Base-by-base conservation (phyloP, 2,888 invertebrate genomes). In the Reticulitermes lucifugus region DNA sequence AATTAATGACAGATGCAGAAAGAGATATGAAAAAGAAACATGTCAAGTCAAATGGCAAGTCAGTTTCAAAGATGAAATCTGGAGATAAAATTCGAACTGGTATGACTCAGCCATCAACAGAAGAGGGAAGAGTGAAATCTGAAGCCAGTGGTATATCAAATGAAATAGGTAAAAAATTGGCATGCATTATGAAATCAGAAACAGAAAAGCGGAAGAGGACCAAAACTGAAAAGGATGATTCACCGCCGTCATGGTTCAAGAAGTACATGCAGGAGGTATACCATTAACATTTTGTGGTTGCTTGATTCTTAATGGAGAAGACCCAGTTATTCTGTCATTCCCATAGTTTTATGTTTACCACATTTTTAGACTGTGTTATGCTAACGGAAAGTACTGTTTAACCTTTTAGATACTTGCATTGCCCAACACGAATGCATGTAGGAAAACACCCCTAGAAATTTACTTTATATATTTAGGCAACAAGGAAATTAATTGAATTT, bases 201-300 rank as follows among this genome's bases (percentile, higher is more conserved):
- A 75, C 83, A n/a, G 81, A 84, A 10, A 29, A 46, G 35, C 79
- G 41, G 22, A 83, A 83, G 75, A 86, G 84, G 83, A 25, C 43
- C 22, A 86, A 83, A 22, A 21, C 75, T 41, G 86, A 86, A 55
- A 85, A 75, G 82, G 87, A 87, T 83, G 88, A 87, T 65, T 82
- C 86, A 0, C 89, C 90, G 22, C 91, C 91, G 5, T 88, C 88
- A 80, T 91, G 91, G 91, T 91, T 91, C 85, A 88, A 88, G 41
- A 89, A 88, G 81, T 90, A 90, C 85, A 91, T 91, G 91, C 89
- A 89, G 84, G 89, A 89, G 89, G 91, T 89, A 87, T 18, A 2
- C 55, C 18, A 18, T 21, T 55, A 18, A 14, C 14, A 14, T 18
- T 18, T 18, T 55, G 12, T 55, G 12, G 4, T 55, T 12, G 18